phyloP scores from a whole-genome alignment of 2,888 invertebrate genomes.

The Alloscopus bannaensis region DNA sequence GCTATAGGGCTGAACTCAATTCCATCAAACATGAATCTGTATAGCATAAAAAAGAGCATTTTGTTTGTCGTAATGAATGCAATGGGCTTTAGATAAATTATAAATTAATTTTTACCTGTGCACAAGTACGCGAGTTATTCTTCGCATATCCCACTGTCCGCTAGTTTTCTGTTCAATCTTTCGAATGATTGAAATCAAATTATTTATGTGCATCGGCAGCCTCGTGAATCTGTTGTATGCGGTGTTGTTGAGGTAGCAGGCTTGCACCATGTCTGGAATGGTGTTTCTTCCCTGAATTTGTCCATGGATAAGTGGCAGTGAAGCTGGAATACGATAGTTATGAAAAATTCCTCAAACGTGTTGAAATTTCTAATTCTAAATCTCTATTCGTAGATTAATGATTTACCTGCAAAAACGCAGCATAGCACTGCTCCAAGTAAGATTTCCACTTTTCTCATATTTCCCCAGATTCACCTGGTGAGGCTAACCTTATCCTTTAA shows the following conservation, averaged over 20 bases:
- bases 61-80: no score
- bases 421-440: not conserved
- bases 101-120: conserved; percentile 52
- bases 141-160: conserved; percentile 65
- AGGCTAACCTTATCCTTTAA: not conserved
- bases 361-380: no score
- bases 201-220: conserved; percentile 72
- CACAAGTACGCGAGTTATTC: conserved; percentile 64
- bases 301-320: conserved; percentile 3
- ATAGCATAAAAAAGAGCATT: not conserved
- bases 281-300: conserved; percentile 54
- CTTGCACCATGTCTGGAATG: conserved; percentile 56
- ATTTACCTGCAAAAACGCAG: conserved; percentile 27
- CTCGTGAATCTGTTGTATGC: conserved; percentile 69
- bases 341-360: not conserved
- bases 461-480: conserved; percentile 15
- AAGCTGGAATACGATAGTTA: conserved; percentile 10
- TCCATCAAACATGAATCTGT: conserved; percentile 70
- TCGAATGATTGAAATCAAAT: conserved; percentile 71
- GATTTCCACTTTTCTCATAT: conserved; percentile 29
- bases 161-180: conserved; percentile 70
- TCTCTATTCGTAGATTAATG: no score
- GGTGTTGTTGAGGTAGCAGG: conserved; percentile 69
- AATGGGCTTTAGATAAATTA: no score
- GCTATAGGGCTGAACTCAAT: conserved; percentile 52